Conservation (phyloP, 2,797 vertebrate species). For the Gastrophryne carolinensis region DNA sequence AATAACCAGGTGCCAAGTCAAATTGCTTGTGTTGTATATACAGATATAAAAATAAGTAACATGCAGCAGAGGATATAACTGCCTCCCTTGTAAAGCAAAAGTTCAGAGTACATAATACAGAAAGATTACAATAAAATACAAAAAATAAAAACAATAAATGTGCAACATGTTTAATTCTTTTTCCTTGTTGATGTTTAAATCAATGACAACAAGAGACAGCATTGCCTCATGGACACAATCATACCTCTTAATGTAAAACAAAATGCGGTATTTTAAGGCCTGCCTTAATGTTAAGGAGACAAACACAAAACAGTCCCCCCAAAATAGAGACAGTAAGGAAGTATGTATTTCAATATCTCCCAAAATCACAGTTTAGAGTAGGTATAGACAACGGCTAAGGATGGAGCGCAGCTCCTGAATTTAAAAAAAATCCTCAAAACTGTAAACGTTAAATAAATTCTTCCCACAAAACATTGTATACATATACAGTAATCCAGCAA, state of each 20-base stretch:
- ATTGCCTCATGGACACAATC: neutral
- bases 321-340: neutral
- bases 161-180: neutral
- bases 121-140: slow-evolving; percentile 42
- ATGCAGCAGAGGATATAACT: slow-evolving; percentile 15
- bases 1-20: neutral
- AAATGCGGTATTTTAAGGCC: neutral
- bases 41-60: slow-evolving; percentile 3
- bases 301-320: neutral
- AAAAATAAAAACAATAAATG: neutral
- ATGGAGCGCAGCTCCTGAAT: slow-evolving; percentile 11
- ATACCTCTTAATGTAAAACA: neutral
- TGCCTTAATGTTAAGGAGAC: neutral
- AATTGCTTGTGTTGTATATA: neutral
- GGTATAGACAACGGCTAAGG: rapidly evolving
- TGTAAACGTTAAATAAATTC: neutral
- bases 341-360: neutral
- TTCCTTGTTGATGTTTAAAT: slow-evolving; percentile 54
- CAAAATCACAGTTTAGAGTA: neutral
- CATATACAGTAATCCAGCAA: neutral
- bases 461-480: neutral
- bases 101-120: slow-evolving; percentile 44
- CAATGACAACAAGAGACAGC: neutral
- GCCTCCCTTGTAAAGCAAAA: slow-evolving; percentile 3
- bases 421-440: neutral